Base-by-base conservation (phyloP, 1,140 invertebrate genomes). In the Streblospio benedicti region DNA sequence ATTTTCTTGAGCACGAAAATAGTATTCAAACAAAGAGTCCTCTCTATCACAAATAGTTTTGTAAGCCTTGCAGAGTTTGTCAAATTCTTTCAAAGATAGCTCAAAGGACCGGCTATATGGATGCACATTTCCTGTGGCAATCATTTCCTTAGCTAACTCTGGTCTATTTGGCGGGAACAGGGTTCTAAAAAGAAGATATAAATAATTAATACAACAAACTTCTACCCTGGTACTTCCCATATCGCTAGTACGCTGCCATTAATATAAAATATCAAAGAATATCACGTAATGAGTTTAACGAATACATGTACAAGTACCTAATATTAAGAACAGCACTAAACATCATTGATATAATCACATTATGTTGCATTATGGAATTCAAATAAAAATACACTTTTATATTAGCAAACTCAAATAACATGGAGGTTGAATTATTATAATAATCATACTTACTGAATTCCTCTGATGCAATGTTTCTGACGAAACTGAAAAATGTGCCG, bases 401-500 rank as follows among this genome's bases (percentile, higher is more conserved):
- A 27, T 52, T 52, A 47, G 20, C 6, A 61, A 20, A 6, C n/a
- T 41, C 16, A 4, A 41, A 14, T 25, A 57, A 57, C n/a, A 18
- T 2, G 14, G 14, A 50, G 28, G 20, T n/a, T n/a, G n/a, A n/a
- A 5, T 2, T 16, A 53, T 32, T 31, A 12, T 23, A 27, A 6
- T 16, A 4, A 16, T 28, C 27, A 12, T 30, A 69, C 70, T 69
- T 68, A 77, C 81, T 82, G 75, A 9, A 85, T 79, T 20, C 87
- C 85, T 64, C 84, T 82, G 16, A 85, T 80, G 45, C 85, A 85
- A 75, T 86, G 86, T 71, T 97, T 97, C 70, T 91, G 88, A 51
- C 91, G 83, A 80, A 87, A 88, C 67, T 85, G 85, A 76, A 97
- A 99, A 52, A 95, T 80, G 63, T 87, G 85, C 0, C 91, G 79